Evolutionary conservation across 2,113 vertebrate genomes (phyloP).

Genomic region (Dinomys branickii): DNA sequence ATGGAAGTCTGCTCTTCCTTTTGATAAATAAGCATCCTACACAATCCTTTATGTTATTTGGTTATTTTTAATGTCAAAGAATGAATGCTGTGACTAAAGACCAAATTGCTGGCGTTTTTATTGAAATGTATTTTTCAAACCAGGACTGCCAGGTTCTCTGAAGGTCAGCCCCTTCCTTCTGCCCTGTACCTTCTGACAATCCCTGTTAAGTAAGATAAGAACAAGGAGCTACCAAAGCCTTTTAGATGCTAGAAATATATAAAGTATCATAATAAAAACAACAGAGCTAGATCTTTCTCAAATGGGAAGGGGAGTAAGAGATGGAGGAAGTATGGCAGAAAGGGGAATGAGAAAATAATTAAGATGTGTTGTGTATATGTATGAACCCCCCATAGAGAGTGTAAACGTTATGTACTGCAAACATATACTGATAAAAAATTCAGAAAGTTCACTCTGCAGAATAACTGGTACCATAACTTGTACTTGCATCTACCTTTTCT

Average conservation of each 20-base stretch:
- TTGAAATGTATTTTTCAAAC: neutral
- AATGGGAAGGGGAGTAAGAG: neutral
- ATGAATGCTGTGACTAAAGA: neutral
- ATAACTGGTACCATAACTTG: neutral
- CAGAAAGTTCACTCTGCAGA: neutral
- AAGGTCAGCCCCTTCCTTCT: neutral
- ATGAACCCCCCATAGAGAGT: neutral
- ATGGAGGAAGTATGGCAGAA: neutral
- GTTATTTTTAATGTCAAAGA: slow-evolving; percentile 27
- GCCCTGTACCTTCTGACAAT: fast-evolving
- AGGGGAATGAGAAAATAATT: neutral
- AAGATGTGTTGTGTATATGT: neutral
- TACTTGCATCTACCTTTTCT: neutral
- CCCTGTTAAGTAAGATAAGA: neutral
- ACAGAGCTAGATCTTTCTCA: neutral
- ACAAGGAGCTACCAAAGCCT: neutral
- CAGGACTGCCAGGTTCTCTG: neutral
- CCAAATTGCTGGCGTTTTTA: neutral
- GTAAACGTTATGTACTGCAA: neutral
- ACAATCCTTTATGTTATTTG: neutral
- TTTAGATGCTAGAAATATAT: neutral
- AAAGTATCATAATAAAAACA: neutral
- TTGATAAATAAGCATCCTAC: neutral
- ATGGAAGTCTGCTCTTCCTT: neutral
- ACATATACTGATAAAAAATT: neutral